A percentile compares a stretch with the other conserved stretches of the same genome.
Conservation (phyloP, 1,140 invertebrate species). For the Brachionus angularis region DNA sequence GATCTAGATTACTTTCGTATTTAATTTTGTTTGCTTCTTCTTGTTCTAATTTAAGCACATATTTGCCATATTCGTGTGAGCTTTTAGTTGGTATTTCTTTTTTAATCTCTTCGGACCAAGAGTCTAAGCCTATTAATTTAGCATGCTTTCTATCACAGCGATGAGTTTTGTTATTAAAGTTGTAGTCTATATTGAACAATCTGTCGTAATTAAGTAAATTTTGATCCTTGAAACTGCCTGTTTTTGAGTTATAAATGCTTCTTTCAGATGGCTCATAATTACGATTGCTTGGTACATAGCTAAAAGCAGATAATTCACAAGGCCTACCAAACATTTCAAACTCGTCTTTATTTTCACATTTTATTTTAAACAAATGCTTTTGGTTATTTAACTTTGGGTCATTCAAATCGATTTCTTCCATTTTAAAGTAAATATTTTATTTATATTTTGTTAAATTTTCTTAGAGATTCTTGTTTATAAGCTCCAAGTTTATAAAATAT, state of each 20-base stretch:
- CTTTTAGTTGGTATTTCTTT: conserved; percentile 52
- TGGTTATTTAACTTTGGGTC: conserved; percentile 22
- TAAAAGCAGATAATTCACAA: conserved; percentile 55
- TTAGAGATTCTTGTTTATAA: no score
- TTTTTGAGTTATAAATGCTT: conserved; percentile 44
- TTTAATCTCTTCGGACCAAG: conserved; percentile 31
- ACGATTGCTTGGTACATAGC: conserved; percentile 51
- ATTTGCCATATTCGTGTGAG: conserved; percentile 55
- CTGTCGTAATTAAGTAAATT: conserved; percentile 50
- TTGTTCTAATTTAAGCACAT: conserved; percentile 46
- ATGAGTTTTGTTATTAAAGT: conserved; percentile 56
- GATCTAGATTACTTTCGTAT: conserved; percentile 47
- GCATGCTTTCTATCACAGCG: conserved; percentile 57
- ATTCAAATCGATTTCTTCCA: conserved; percentile 10
- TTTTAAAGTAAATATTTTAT: no score
- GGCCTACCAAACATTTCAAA: conserved; percentile 52
- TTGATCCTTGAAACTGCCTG: background rate
- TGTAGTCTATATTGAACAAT: conserved; percentile 49
- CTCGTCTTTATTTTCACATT: conserved; percentile 49
- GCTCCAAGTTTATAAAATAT: no score
- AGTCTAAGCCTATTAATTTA: conserved; percentile 52
- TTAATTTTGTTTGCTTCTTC: conserved; percentile 4
- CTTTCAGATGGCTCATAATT: conserved; percentile 48
- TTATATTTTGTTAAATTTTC: no score
- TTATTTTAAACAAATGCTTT: conserved; percentile 41